Conservation (phyloP, 1,140 invertebrate species). For the Theocolax elegans region DNA sequence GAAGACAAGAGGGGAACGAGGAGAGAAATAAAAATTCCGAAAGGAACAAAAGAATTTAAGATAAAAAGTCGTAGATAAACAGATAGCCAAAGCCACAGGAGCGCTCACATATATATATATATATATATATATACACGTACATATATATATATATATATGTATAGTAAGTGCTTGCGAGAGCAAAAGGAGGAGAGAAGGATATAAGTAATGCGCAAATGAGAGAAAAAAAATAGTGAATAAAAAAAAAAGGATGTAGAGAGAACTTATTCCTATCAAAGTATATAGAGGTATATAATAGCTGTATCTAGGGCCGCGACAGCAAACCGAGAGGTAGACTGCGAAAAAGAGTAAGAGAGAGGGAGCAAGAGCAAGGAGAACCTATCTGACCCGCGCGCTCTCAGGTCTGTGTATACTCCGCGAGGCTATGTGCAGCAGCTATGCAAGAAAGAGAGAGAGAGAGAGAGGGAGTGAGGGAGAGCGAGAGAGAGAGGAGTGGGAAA, state of each 20-base stretch:
- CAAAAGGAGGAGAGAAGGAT: background rate
- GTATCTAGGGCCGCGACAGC: conserved; percentile 10
- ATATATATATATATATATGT: too few relatives aligned
- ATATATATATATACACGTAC: too few relatives aligned
- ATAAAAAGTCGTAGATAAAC: conserved; percentile 27
- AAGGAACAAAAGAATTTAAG: conserved; percentile 15
- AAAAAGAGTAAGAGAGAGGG: conserved; percentile 18
- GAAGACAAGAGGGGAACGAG: background rate
- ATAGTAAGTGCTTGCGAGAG: too few relatives aligned
- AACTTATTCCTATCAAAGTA: conserved; percentile 20
- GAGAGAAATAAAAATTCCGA: conserved; percentile 22
- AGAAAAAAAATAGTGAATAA: too few relatives aligned
- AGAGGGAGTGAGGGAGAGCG: conserved; percentile 7
- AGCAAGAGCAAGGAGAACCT: background rate
- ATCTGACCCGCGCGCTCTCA: conserved; percentile 19
- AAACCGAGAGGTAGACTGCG: too few relatives aligned
- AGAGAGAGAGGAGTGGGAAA: conserved; percentile 33
- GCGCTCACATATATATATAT: too few relatives aligned
- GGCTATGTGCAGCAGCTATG: conserved; percentile 3
- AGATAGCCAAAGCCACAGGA: background rate
- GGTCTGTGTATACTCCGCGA: too few relatives aligned
- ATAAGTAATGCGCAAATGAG: background rate
- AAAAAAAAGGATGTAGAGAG: background rate
- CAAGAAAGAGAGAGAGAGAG: background rate
- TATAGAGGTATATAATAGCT: conserved; percentile 34